A percentile compares a stretch with the other conserved stretches of the same genome.
These are phyloP conservation scores for Mobula birostris DNA, from an alignment of 2,113 vertebrate species.

Conservation along the genomic window DNA sequence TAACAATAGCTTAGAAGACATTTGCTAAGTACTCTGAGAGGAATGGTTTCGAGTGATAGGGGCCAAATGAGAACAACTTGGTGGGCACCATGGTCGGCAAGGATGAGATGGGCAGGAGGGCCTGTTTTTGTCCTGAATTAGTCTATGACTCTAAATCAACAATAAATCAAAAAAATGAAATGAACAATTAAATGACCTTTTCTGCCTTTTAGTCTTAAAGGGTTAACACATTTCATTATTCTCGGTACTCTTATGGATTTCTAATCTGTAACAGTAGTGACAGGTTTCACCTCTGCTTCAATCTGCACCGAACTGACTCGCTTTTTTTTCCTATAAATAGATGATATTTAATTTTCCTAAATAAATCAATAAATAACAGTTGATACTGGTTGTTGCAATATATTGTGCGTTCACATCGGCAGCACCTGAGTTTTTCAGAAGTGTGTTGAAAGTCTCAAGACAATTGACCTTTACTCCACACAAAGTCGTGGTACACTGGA, in stretches of 20 bases:
- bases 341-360: background rate
- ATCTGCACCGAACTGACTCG: background rate
- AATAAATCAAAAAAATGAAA: background rate
- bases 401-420: background rate
- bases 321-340: background rate
- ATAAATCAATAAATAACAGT: background rate
- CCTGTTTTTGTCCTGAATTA: no score
- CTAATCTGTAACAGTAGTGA: background rate
- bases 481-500: constrained; percentile 2
- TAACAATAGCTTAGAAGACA: no score
- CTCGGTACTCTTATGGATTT: background rate
- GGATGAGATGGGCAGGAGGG: no score
- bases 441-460: background rate
- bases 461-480: background rate
- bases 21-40: no score
- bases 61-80: no score
- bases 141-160: background rate
- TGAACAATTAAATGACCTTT: background rate
- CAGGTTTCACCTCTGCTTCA: background rate
- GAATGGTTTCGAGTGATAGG: no score
- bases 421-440: background rate
- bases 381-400: background rate
- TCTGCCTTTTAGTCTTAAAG: background rate
- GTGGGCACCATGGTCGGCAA: no score
- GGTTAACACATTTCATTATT: background rate